Conservation (phyloP, 2,888 invertebrate species). For the Cheilosia pagana region DNA sequence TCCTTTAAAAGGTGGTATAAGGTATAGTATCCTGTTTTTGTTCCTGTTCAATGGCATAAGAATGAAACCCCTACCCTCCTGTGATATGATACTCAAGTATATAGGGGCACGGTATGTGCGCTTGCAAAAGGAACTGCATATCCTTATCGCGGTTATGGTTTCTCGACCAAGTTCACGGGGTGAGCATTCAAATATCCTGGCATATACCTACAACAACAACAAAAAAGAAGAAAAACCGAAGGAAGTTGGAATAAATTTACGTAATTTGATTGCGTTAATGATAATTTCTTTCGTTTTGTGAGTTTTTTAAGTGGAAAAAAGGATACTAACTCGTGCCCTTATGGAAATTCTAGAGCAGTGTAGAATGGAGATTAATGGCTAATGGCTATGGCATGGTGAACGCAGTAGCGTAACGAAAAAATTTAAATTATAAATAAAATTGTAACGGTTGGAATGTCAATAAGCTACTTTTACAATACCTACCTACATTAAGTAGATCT, state of each 20-base stretch:
- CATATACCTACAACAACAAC: neutral
- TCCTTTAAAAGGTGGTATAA: constrained; percentile 39
- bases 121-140: constrained; percentile 56
- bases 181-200: constrained; percentile 41
- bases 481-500: too few species aligned
- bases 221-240: constrained; percentile 34
- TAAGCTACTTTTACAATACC: neutral
- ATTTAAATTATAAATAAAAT: constrained; percentile 30
- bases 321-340: constrained; percentile 69
- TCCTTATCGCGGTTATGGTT: constrained; percentile 74
- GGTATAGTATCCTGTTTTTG: constrained; percentile 48
- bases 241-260: constrained; percentile 73
- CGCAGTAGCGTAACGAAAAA: constrained; percentile 49
- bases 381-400: constrained; percentile 2
- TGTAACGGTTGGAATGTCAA: constrained; percentile 63
- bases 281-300: constrained; percentile 49
- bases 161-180: constrained; percentile 57
- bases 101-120: constrained; percentile 64
- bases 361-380: constrained; percentile 55
- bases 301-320: constrained; percentile 44
- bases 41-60: constrained; percentile 67
- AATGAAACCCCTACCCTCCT: constrained; percentile 61
- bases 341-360: constrained; percentile 52
- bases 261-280: constrained; percentile 70
- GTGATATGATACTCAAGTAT: constrained; percentile 69